A percentile compares a stretch with the other conserved stretches of the same genome.
Conservation (phyloP, 2,797 vertebrate genomes). For the Menidia menidia region DNA sequence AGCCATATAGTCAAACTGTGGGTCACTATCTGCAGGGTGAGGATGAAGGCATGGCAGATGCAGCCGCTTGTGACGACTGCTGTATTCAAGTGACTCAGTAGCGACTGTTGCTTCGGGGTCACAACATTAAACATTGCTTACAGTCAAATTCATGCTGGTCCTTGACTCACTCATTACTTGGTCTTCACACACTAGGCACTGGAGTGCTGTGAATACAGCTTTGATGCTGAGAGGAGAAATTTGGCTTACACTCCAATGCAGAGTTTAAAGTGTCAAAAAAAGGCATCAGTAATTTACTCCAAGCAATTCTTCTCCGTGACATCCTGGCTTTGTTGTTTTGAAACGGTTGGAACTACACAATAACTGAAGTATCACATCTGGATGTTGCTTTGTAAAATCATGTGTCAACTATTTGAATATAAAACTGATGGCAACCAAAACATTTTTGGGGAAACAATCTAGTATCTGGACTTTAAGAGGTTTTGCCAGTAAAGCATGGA, state of each 20-base stretch:
- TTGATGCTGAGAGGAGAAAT: conserved; percentile 3
- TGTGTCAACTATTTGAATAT: too few species aligned
- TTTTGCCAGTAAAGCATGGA: too few species aligned
- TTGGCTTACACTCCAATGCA: conserved; percentile 16
- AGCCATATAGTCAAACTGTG: conserved; percentile 35
- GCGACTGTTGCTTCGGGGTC: conserved; percentile 3
- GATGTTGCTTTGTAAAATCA: too few species aligned
- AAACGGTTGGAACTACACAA: too few species aligned
- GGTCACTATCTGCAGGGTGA: conserved; percentile 29
- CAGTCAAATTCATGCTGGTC: conserved; percentile 11
- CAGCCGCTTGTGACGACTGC: conserved; percentile 18
- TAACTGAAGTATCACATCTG: too few species aligned
- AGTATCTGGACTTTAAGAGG: too few species aligned
- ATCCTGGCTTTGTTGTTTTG: conserved; percentile 3
- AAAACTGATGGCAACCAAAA: too few species aligned
- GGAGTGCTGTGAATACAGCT: background rate
- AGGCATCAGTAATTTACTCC: conserved; percentile 26
- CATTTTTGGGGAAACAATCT: too few species aligned
- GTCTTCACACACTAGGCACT: background rate
- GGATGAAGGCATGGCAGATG: conserved; percentile 11
- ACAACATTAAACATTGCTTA: conserved; percentile 15
- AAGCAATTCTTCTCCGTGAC: conserved; percentile 24
- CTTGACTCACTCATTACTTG: conserved; percentile 21
- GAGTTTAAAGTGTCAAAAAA: conserved; percentile 20
- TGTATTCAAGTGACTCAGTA: conserved; percentile 34